Conservation (phyloP, 2,113 vertebrate genomes). For the Ailurus styani region DNA sequence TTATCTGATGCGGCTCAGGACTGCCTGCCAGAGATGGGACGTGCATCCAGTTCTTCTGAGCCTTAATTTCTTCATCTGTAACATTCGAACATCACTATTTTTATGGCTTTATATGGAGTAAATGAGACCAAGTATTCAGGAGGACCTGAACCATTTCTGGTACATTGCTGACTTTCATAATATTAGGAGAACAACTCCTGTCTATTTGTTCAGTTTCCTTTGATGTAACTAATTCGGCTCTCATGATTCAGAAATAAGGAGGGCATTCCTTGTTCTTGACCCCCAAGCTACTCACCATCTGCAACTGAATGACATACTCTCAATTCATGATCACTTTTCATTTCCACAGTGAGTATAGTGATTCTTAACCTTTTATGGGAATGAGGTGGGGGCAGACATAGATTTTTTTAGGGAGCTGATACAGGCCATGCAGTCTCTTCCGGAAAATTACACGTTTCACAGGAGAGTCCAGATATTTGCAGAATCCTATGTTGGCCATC, state of each 20-base stretch:
- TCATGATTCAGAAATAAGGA: neutral
- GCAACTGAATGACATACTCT: neutral
- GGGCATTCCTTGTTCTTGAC: neutral
- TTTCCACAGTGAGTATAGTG: neutral
- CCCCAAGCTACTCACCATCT: neutral
- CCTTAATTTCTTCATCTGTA: neutral
- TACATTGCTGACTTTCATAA: neutral
- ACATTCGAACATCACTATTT: neutral
- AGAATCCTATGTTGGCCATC: neutral
- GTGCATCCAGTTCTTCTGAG: neutral
- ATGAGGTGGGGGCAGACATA: neutral
- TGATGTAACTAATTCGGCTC: neutral
- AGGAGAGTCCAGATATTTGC: neutral
- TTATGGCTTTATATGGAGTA: neutral
- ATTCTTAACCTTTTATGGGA: neutral
- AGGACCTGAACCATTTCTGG: neutral
- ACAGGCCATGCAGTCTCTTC: neutral
- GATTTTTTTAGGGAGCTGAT: neutral
- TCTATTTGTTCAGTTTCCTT: neutral
- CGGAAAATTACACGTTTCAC: neutral
- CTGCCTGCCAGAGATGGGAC: rapidly evolving
- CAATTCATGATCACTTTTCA: neutral
- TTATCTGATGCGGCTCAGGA: neutral
- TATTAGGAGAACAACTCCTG: neutral
- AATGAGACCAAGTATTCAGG: neutral